A percentile compares a stretch with the other conserved stretches of the same genome.
phyloP scores from a whole-genome alignment of 2,113 vertebrate species.

The Nannobrachium achirus region DNA sequence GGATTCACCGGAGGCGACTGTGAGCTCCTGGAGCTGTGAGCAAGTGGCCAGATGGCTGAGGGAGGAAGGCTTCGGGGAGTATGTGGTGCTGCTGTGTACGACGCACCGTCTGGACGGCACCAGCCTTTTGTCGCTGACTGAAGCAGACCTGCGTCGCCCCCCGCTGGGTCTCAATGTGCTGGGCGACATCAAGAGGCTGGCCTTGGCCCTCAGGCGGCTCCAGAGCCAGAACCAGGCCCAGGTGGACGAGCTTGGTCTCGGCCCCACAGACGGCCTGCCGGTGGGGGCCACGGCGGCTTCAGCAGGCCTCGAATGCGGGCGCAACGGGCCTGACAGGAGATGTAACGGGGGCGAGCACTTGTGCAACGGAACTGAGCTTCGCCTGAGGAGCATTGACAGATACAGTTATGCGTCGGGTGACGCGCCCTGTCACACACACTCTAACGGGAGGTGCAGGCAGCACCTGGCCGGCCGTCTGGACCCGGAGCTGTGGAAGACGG shows the following conservation, averaged over 20 bases:
- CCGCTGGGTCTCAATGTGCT: slow-evolving; percentile 91
- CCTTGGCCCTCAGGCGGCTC: slow-evolving; percentile 86
- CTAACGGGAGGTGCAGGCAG: slow-evolving; percentile 87
- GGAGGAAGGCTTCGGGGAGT: slow-evolving; percentile 90
- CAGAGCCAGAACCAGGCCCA: slow-evolving; percentile 87
- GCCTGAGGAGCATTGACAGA: slow-evolving; percentile 79
- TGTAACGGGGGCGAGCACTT: slow-evolving; percentile 78
- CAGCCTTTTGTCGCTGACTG: slow-evolving; percentile 89
- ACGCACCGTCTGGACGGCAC: slow-evolving; percentile 91
- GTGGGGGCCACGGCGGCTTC: not conserved
- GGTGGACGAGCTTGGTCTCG: slow-evolving; percentile 86
- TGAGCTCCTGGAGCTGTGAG: slow-evolving; percentile 86
- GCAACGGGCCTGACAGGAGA: slow-evolving; percentile 71
- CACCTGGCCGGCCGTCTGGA: slow-evolving; percentile 82
- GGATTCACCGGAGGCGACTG: slow-evolving; percentile 81
- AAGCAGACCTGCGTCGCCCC: slow-evolving; percentile 92
- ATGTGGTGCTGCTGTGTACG: slow-evolving; percentile 87
- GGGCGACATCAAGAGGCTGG: slow-evolving; percentile 94
- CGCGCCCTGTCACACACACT: slow-evolving; percentile 81
- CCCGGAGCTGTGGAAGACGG: slow-evolving; percentile 96
- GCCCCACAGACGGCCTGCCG: slow-evolving; percentile 56
- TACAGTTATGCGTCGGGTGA: slow-evolving; percentile 68
- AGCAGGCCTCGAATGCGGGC: slow-evolving; percentile 18
- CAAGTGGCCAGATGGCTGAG: slow-evolving; percentile 91
- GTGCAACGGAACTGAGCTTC: slow-evolving; percentile 59